Evolutionary conservation across 2,888 invertebrate species (phyloP).

Genomic region (Suillia variegata): DNA sequence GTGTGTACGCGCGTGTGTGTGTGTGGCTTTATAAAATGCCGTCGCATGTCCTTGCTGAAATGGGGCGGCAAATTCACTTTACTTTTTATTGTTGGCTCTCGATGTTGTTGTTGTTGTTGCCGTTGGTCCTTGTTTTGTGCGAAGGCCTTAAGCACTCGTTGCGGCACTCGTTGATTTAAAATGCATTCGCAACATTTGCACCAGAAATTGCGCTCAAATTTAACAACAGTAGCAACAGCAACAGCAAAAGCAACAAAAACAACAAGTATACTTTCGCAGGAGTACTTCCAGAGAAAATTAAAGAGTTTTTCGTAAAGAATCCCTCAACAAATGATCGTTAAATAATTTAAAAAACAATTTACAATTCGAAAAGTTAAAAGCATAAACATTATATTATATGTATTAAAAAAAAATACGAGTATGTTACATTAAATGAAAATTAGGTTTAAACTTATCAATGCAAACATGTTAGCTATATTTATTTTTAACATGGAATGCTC

Average conservation of each 20-base stretch:
- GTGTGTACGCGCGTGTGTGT: conserved; percentile 7
- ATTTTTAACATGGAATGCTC: no score
- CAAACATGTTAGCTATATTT: no score
- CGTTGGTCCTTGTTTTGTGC: conserved; percentile 1
- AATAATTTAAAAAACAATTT: no score
- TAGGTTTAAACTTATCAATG: no score
- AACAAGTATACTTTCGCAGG: neutral
- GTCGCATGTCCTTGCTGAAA: conserved; percentile 12
- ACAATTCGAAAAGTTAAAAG: no score
- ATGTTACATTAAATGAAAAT: no score
- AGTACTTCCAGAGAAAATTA: no score
- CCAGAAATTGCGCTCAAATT: neutral
- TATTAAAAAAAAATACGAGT: no score
- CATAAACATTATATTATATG: no score
- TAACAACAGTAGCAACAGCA: conserved; percentile 10
- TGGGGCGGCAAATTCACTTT: neutral
- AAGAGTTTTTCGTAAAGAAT: no score
- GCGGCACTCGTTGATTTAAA: conserved; percentile 25
- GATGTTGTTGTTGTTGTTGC: neutral
- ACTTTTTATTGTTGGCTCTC: neutral
- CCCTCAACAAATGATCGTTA: no score
- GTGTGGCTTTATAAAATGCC: no score
- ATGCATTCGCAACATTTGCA: conserved; percentile 18
- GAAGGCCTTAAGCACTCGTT: conserved; percentile 20
- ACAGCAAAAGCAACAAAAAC: conserved; percentile 2